Evolutionary conservation across 1,140 invertebrate genomes (phyloP).

Genomic region (Wasmannia auropunctata): DNA sequence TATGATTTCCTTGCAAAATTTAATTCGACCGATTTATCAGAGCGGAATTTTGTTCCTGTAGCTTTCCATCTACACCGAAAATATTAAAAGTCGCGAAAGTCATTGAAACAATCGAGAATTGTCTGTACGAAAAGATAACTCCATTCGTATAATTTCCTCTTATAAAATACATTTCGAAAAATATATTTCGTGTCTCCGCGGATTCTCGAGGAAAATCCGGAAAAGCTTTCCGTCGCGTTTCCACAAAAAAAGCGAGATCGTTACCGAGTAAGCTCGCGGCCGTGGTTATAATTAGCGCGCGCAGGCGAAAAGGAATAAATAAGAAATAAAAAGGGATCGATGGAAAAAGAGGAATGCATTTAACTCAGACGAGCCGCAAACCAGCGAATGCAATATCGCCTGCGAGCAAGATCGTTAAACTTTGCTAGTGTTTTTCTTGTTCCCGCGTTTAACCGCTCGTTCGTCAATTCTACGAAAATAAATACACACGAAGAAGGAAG

Average conservation of each 20-base stretch:
- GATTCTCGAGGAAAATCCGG: constrained; percentile 25
- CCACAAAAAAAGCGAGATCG: constrained; percentile 17
- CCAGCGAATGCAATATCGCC: constrained; percentile 36
- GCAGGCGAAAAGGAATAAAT: constrained; percentile 6
- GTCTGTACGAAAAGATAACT: background rate
- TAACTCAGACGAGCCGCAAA: constrained; percentile 32
- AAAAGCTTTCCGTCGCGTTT: background rate
- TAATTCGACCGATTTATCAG: constrained; percentile 50
- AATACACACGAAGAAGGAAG: constrained; percentile 3
- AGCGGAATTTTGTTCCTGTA: constrained; percentile 41
- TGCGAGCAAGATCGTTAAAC: constrained; percentile 31
- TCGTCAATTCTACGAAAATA: constrained; percentile 40
- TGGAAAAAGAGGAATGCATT: constrained; percentile 24
- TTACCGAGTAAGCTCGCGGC: constrained; percentile 4
- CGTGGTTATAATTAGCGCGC: constrained; percentile 44
- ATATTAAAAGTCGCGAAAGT: constrained; percentile 15
- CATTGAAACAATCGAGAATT: constrained; percentile 17
- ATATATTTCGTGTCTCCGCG: constrained; percentile 2
- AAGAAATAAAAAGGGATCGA: constrained; percentile 29
- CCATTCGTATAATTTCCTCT: background rate
- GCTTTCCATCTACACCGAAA: background rate
- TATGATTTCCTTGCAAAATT: constrained; percentile 55
- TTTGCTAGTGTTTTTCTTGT: constrained; percentile 16
- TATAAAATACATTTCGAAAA: constrained; percentile 38
- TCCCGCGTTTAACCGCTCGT: constrained; percentile 13